A percentile compares a stretch with the other conserved stretches of the same genome.
Evolutionary conservation across 2,888 invertebrate genomes (phyloP).

Genomic region (Hermodice carunculata): DNA sequence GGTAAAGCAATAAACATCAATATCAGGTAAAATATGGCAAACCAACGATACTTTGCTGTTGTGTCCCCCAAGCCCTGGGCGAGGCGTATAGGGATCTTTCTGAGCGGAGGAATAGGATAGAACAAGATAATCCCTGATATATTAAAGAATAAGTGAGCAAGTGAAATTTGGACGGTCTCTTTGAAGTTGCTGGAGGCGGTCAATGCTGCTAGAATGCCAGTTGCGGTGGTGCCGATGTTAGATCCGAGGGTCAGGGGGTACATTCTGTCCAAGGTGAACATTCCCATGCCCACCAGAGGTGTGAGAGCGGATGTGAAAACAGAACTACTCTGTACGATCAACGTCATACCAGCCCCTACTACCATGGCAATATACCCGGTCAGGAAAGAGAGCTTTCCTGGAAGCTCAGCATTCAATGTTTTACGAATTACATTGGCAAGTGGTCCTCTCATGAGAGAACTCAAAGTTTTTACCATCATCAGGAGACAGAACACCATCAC

Average conservation of each 20-base stretch:
- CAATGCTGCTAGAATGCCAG: constrained; percentile 59
- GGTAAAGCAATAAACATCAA: constrained; percentile 48
- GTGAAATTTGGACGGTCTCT: constrained; percentile 67
- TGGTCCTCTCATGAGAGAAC: no score
- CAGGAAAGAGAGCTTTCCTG: constrained; percentile 43
- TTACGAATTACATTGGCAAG: constrained; percentile 58
- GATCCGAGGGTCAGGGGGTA: constrained; percentile 61
- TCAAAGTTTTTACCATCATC: constrained; percentile 72
- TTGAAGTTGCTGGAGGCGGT: constrained; percentile 42
- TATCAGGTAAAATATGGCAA: constrained; percentile 67
- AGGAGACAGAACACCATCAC: constrained; percentile 71
- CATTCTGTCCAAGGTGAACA: constrained; percentile 52
- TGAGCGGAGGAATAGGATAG: constrained; percentile 72
- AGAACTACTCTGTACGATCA: constrained; percentile 59
- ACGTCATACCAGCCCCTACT: constrained; percentile 54
- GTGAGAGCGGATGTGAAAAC: constrained; percentile 61
- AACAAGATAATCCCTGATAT: constrained; percentile 72
- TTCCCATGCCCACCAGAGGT: constrained; percentile 59
- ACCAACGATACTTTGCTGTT: constrained; percentile 73
- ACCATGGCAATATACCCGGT: constrained; percentile 59
- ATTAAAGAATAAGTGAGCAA: constrained; percentile 75
- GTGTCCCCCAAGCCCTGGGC: constrained; percentile 70
- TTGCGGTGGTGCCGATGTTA: constrained; percentile 59
- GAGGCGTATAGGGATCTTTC: constrained; percentile 70
- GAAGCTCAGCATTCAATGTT: constrained; percentile 66